Evolutionary conservation across 2,888 invertebrate species (phyloP).

Genomic region (Piscicola geometra): DNA sequence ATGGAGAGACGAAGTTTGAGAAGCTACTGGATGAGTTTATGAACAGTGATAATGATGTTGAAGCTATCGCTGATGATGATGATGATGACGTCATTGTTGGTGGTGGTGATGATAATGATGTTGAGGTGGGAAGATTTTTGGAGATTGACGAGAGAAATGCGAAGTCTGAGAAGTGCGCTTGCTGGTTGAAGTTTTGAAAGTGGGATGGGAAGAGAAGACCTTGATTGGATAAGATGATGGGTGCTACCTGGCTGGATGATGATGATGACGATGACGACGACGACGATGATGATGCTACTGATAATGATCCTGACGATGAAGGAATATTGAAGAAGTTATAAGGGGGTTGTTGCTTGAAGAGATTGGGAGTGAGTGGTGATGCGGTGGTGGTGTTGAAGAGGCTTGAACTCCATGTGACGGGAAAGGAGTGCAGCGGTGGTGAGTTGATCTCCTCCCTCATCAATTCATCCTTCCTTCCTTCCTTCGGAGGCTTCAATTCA

Average conservation of each 20-base stretch:
- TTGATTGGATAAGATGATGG: too few species aligned
- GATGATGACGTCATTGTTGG: neutral
- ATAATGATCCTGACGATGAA: neutral
- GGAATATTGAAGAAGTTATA: neutral
- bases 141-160: neutral
- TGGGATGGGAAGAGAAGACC: neutral
- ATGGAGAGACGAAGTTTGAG: neutral
- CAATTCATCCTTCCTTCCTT: neutral
- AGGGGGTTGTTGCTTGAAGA: neutral
- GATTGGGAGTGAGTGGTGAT: neutral
- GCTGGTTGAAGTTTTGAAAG: neutral
- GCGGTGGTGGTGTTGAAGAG: constrained; percentile 10
- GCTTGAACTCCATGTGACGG: neutral
- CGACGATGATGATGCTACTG: neutral
- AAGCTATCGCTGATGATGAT: neutral
- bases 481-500: neutral
- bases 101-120: neutral
- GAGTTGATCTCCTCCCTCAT: neutral
- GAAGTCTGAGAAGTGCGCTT: neutral
- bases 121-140: neutral
- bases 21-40: neutral
- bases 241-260: too few species aligned
- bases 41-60: neutral
- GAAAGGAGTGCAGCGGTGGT: neutral
- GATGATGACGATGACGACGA: neutral